Conservation (phyloP, 2,888 invertebrate genomes). For the Aphodius sticticus region DNA sequence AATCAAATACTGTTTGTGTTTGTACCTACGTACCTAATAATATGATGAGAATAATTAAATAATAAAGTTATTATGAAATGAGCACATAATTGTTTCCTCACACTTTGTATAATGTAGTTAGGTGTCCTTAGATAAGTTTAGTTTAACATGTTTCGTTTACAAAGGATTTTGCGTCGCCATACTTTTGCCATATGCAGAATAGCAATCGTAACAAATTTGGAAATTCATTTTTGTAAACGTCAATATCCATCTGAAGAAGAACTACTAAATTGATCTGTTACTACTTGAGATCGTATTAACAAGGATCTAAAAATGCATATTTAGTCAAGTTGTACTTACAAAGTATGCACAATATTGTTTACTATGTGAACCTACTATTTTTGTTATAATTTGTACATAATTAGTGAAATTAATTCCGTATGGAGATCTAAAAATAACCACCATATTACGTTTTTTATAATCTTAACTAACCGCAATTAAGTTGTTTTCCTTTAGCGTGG, state of each 20-base stretch:
- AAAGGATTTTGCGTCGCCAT: conserved; percentile 43
- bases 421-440: too few relatives aligned
- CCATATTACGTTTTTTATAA: too few relatives aligned
- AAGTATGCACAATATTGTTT: too few relatives aligned
- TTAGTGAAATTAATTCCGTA: too few relatives aligned
- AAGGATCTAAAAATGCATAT: too few relatives aligned
- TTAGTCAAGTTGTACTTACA: too few relatives aligned
- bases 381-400: too few relatives aligned
- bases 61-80: conserved; percentile 38
- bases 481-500: too few relatives aligned
- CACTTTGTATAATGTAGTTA: conserved; percentile 45
- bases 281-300: too few relatives aligned
- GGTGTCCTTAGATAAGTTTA: conserved; percentile 48
- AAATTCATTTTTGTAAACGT: not conserved
- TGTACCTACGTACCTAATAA: conserved; percentile 13
- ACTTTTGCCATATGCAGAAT: conserved; percentile 54
- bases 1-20: not conserved
- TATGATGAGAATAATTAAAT: conserved; percentile 27
- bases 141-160: conserved; percentile 39
- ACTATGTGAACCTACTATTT: too few relatives aligned
- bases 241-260: not conserved
- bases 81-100: conserved; percentile 46
- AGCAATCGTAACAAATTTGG: conserved; percentile 42
- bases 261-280: too few relatives aligned
- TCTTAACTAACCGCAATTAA: too few relatives aligned